A percentile compares a stretch with the other conserved stretches of the same genome.
These are phyloP conservation scores for Myathropa florea DNA, from an alignment of 2,888 invertebrate genomes.

Conservation along the genomic window DNA sequence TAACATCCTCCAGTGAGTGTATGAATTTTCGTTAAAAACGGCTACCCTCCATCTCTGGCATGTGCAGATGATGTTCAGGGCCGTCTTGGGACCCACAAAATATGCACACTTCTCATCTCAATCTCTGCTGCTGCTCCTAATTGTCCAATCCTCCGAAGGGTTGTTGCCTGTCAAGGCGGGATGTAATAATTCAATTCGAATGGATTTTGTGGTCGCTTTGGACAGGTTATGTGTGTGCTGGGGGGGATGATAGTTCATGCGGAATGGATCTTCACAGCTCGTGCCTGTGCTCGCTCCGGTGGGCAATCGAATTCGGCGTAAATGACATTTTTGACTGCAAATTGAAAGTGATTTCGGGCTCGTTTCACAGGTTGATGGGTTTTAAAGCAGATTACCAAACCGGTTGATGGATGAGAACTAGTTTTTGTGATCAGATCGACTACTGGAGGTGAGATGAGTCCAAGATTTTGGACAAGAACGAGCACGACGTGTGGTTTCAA, in stretches of 20 bases:
- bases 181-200: slow-evolving; percentile 17
- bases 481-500: too few species aligned
- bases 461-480: too few species aligned
- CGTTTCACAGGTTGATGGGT: slow-evolving; percentile 29
- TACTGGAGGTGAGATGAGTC: too few species aligned
- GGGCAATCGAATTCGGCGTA: slow-evolving; percentile 32
- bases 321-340: slow-evolving; percentile 17
- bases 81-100: neutral
- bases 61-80: neutral
- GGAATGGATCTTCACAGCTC: too few species aligned
- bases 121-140: neutral
- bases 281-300: slow-evolving; percentile 5
- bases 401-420: neutral
- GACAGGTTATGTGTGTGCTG: neutral
- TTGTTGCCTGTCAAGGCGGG: neutral
- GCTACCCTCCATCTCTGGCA: neutral
- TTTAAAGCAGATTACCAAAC: neutral
- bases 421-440: neutral
- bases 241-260: too few species aligned
- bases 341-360: slow-evolving; percentile 43
- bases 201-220: neutral
- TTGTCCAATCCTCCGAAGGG: slow-evolving; percentile 8
- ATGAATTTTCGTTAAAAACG: slow-evolving; percentile 2
- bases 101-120: neutral
- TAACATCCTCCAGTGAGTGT: neutral